phyloP scores from a whole-genome alignment of 2,888 invertebrate species.

The Liodrosophila aerea region DNA sequence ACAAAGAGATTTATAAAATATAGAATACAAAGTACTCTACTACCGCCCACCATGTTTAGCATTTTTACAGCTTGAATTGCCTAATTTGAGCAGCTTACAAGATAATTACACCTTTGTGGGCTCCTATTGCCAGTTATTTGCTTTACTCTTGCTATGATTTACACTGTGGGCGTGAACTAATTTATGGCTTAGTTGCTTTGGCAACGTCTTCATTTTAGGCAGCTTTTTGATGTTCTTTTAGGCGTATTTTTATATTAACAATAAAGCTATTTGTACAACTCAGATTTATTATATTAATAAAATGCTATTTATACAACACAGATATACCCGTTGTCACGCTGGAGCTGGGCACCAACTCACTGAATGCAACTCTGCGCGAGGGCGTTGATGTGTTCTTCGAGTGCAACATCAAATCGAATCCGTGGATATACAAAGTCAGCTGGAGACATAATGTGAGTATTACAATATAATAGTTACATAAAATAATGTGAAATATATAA shows the following conservation, averaged over 20 bases:
- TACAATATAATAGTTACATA: background rate
- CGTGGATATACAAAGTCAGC: constrained; percentile 90
- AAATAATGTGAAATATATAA: background rate
- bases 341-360: constrained; percentile 91
- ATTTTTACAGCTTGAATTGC: constrained; percentile 69
- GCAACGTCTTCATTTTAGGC: background rate
- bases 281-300: no score
- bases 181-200: constrained; percentile 28
- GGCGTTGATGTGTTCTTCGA: constrained; percentile 96
- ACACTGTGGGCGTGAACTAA: constrained; percentile 11
- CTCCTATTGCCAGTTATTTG: constrained; percentile 25
- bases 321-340: constrained; percentile 92
- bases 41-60: background rate
- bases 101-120: constrained; percentile 70
- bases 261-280: no score
- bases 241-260: no score
- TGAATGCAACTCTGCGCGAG: constrained; percentile 90
- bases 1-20: constrained; percentile 19
- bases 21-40: constrained; percentile 13
- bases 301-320: no score
- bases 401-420: constrained; percentile 94
- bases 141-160: constrained; percentile 37
- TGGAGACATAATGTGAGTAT: constrained; percentile 90
- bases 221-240: no score
- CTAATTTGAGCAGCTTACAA: constrained; percentile 77